These are phyloP conservation scores for Hirundichthys speculiger DNA, from an alignment of 2,113 vertebrate genomes.

Conservation along the genomic window DNA sequence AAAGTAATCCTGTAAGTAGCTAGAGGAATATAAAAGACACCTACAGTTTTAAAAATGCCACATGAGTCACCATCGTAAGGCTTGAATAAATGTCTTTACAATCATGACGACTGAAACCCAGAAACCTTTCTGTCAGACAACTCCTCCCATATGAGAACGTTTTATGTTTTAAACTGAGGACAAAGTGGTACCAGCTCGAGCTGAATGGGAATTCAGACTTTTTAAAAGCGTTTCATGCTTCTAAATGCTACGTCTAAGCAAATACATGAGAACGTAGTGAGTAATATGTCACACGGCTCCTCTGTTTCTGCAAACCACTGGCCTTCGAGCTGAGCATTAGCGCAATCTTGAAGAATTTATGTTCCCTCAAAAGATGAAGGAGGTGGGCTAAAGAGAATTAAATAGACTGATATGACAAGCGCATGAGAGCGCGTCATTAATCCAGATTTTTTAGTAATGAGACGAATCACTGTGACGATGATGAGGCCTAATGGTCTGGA, in stretches of 20 bases:
- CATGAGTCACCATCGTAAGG: not conserved
- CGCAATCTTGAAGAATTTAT: slow-evolving; percentile 6
- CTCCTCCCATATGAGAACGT: too few species aligned
- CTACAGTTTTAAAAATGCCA: not conserved
- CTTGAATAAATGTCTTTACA: not conserved
- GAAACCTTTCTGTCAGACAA: too few species aligned
- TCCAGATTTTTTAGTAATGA: slow-evolving; percentile 30
- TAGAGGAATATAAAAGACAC: not conserved
- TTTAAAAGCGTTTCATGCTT: slow-evolving; percentile 37
- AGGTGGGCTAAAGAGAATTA: not conserved
- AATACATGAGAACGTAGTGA: not conserved
- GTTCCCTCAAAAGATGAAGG: not conserved
- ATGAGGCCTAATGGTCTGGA: slow-evolving; percentile 5
- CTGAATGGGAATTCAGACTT: too few species aligned
- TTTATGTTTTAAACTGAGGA: too few species aligned
- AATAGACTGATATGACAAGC: slow-evolving; percentile 19
- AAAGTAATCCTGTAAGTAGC: too few species aligned
- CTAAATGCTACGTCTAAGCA: not conserved
- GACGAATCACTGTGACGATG: not conserved
- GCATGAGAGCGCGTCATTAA: slow-evolving; percentile 16
- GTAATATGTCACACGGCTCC: not conserved
- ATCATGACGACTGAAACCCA: not conserved
- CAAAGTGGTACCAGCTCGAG: too few species aligned
- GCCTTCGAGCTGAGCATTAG: slow-evolving; percentile 3
- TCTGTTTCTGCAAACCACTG: too few species aligned